These are phyloP conservation scores for Anas acuta DNA, from an alignment of 2,797 vertebrate species.

Conservation along the genomic window DNA sequence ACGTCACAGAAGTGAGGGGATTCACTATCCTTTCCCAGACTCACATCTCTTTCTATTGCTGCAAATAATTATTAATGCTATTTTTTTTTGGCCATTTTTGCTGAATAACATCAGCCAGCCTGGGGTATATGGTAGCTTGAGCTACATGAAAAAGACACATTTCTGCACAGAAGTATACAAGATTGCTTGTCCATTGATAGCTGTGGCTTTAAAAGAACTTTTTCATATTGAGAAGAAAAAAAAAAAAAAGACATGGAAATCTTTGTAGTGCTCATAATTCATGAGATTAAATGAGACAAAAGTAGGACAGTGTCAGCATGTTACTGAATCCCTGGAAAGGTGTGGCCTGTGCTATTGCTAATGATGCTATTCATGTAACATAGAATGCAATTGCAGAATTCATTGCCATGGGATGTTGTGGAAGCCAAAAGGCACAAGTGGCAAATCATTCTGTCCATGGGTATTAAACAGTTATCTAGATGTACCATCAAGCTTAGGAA, in stretches of 20 bases:
- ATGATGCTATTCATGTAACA: not conserved
- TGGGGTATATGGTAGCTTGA: not conserved
- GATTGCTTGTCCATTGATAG: not conserved
- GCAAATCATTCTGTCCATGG: not conserved
- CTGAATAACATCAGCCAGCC: not conserved
- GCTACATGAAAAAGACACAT: not conserved
- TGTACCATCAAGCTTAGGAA: not conserved
- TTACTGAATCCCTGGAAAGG: constrained; percentile 32
- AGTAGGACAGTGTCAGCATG: constrained; percentile 13
- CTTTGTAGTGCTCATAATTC: constrained; percentile 13
- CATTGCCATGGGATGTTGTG: not conserved
- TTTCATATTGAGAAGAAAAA: not conserved
- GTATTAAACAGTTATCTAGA: constrained; percentile 9
- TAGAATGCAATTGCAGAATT: constrained; percentile 25
- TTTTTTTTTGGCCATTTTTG: not conserved
- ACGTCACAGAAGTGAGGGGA: not conserved
- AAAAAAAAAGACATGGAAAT: not conserved
- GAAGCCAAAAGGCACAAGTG: not conserved
- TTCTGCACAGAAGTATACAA: not conserved
- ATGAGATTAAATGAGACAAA: constrained; percentile 19
- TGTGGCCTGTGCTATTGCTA: not conserved
- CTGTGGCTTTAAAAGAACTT: not conserved
- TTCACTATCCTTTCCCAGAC: not conserved
- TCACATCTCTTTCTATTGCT: not conserved
- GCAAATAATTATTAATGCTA: not conserved